phyloP scores from a whole-genome alignment of 2,113 vertebrate genomes.

The Xiphorhynchus elegans region DNA sequence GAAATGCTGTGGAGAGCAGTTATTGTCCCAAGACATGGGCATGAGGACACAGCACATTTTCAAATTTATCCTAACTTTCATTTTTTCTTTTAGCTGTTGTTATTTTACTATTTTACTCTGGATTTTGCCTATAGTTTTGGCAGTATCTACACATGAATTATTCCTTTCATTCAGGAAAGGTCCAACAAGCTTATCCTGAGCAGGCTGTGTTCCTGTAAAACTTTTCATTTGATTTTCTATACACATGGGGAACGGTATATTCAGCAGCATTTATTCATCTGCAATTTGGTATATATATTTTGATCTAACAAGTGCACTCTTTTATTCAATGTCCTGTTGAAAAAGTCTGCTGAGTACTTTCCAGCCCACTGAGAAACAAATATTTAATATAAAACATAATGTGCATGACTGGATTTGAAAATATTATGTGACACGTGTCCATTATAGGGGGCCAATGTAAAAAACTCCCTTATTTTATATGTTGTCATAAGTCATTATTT shows the following conservation, averaged over 20 bases:
- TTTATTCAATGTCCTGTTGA: background rate
- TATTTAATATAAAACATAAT: background rate
- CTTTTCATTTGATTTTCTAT: background rate
- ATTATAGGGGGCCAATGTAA: background rate
- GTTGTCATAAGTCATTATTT: constrained; percentile 17
- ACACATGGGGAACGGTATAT: background rate
- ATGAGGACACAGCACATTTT: background rate
- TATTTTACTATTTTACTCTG: background rate
- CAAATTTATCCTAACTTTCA: background rate
- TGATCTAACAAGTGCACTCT: background rate
- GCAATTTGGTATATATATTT: background rate
- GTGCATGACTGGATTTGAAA: background rate
- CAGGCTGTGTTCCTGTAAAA: background rate
- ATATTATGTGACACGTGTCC: background rate
- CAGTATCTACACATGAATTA: background rate
- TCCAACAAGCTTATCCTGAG: background rate
- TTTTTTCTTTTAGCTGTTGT: background rate
- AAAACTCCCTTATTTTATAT: background rate
- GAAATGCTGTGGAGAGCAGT: background rate
- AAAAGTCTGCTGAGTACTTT: background rate
- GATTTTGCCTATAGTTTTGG: background rate
- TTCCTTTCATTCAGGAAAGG: background rate
- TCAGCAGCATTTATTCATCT: background rate
- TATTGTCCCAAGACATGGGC: background rate
- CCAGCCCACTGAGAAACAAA: background rate